A percentile compares a stretch with the other conserved stretches of the same genome.
phyloP scores from a whole-genome alignment of 2,888 invertebrate species.

The Oscheius sp. region DNA sequence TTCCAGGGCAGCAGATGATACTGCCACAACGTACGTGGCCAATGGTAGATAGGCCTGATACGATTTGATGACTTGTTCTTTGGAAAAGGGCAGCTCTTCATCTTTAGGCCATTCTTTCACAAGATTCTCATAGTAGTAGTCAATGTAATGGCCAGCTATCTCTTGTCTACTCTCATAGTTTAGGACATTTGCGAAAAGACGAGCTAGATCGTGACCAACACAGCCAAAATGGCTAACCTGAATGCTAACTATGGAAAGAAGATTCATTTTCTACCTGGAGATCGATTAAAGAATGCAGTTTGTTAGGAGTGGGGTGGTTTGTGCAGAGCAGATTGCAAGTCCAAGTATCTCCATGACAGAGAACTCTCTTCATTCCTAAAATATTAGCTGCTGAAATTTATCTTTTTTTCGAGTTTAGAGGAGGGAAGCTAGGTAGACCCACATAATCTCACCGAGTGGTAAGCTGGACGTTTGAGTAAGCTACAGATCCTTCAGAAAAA shows the following conservation, averaged over 20 bases:
- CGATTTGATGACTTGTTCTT: slow-evolving; percentile 16
- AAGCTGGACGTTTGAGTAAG: no score
- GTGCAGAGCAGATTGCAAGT: slow-evolving; percentile 1
- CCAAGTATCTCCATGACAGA: slow-evolving; percentile 24
- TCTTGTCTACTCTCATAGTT: not conserved
- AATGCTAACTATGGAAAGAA: not conserved
- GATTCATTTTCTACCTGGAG: not conserved
- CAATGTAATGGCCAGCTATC: not conserved
- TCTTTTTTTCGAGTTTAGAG: not conserved
- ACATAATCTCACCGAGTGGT: no score
- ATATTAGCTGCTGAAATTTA: not conserved
- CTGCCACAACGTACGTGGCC: slow-evolving; percentile 5
- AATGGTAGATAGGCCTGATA: slow-evolving; percentile 18
- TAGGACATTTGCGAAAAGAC: not conserved
- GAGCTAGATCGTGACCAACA: slow-evolving; percentile 17
- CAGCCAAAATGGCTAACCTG: slow-evolving; percentile 17
- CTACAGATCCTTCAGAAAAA: no score
- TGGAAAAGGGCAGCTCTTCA: not conserved
- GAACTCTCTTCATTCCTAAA: slow-evolving; percentile 9
- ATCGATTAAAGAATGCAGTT: slow-evolving; percentile 5
- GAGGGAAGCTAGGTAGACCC: no score
- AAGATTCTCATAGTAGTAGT: not conserved
- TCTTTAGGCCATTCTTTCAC: slow-evolving; percentile 3
- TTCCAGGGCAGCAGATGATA: slow-evolving; percentile 8
- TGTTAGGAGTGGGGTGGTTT: not conserved